Percentiles rank a stretch among this genome's conserved stretches.
Evolutionary conservation across 1,140 invertebrate genomes (phyloP).

Genomic region (Drosophila lacertosa): DNA sequence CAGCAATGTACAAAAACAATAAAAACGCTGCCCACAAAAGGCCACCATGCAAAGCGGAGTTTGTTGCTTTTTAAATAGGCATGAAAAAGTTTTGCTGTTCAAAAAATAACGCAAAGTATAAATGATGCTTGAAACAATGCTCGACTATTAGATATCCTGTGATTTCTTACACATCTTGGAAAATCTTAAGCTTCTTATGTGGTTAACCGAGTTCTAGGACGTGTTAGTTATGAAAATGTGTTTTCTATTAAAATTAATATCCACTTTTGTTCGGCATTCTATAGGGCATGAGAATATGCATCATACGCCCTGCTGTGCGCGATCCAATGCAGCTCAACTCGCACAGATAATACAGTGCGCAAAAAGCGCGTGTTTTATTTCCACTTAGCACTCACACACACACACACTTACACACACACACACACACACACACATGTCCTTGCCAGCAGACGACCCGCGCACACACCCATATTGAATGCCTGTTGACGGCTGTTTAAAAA

Average conservation of each 20-base stretch:
- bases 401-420: conserved; percentile 18
- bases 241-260: conserved; percentile 3
- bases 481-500: conserved; percentile 72
- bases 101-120: conserved; percentile 24
- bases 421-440: conserved; percentile 32
- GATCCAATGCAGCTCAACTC: conserved; percentile 28
- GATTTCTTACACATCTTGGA: no score
- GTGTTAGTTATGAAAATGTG: no score
- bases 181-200: no score
- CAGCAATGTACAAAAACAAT: conserved; percentile 53
- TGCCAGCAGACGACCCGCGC: conserved; percentile 4
- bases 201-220: no score
- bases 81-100: conserved; percentile 49
- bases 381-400: conserved; percentile 73
- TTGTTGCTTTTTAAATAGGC: conserved; percentile 63
- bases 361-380: conserved; percentile 82
- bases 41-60: conserved; percentile 64
- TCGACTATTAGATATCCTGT: conserved; percentile 10
- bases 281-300: conserved; percentile 52
- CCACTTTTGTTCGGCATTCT: not conserved
- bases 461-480: conserved; percentile 67
- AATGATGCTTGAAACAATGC: not conserved
- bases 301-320: conserved; percentile 54
- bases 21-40: conserved; percentile 78
- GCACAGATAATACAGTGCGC: conserved; percentile 74